A percentile compares a stretch with the other conserved stretches of the same genome.
These are phyloP conservation scores for Colinus virginianus DNA, from an alignment of 2,113 vertebrate species.

Conservation along the genomic window DNA sequence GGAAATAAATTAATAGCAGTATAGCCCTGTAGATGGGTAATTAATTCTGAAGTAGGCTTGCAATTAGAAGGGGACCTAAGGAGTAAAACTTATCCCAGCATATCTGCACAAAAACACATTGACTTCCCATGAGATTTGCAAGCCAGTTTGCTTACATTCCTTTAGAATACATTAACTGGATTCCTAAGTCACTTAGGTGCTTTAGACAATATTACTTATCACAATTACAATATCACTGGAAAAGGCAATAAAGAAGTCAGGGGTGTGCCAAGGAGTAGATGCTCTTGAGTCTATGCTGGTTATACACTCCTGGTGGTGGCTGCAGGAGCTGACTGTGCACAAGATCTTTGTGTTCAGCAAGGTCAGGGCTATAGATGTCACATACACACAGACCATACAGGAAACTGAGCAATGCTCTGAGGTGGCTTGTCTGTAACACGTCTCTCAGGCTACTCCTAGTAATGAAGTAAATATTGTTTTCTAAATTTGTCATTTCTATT, in stretches of 20 bases:
- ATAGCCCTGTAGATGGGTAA: background rate
- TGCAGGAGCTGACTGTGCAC: background rate
- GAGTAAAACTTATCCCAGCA: background rate
- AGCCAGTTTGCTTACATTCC: background rate
- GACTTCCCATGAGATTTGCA: background rate
- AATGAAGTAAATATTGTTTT: background rate
- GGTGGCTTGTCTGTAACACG: background rate
- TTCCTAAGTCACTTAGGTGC: background rate
- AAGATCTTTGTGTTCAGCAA: background rate
- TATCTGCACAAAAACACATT: background rate
- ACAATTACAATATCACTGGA: background rate
- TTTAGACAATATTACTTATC: conserved; percentile 7
- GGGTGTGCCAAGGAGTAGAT: background rate
- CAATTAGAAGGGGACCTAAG: background rate
- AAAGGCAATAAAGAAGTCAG: conserved; percentile 3
- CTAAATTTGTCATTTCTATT: background rate
- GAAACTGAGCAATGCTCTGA: background rate
- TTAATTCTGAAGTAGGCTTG: conserved; percentile 14
- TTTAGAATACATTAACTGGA: conserved; percentile 32
- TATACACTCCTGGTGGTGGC: background rate
- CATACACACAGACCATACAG: background rate
- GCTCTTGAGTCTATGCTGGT: background rate
- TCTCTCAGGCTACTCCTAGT: background rate
- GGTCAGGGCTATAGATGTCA: background rate
- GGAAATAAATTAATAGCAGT: conserved; percentile 19